Percentiles rank a stretch among this genome's conserved stretches.
Conservation (phyloP, 2,113 vertebrate genomes). For the Pitta sordida region DNA sequence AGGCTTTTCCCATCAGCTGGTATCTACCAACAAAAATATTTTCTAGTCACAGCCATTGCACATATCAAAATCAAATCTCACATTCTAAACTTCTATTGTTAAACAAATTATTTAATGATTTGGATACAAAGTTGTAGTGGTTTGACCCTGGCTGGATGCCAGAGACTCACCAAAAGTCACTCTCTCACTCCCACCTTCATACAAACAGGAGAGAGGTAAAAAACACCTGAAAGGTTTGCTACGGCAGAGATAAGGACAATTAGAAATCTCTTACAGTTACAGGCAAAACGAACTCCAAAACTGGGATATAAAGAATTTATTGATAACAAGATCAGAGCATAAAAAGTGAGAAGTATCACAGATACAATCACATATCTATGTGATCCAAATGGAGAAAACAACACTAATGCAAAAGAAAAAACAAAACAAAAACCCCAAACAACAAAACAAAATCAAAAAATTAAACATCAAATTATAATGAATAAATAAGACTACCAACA, state of each 20-base stretch:
- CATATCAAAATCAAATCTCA: neutral
- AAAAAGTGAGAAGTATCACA: too few species aligned
- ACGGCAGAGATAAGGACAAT: too few species aligned
- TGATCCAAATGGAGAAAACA: neutral
- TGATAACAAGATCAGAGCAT: too few species aligned
- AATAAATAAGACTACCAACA: neutral
- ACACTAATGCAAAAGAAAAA: neutral
- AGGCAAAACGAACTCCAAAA: too few species aligned
- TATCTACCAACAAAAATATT: slow-evolving; percentile 74
- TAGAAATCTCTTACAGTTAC: too few species aligned
- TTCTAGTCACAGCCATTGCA: neutral
- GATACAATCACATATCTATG: too few species aligned
- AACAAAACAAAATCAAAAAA: neutral
- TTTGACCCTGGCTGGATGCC: too few species aligned
- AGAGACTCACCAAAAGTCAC: too few species aligned
- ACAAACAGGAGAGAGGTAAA: too few species aligned
- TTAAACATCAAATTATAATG: neutral
- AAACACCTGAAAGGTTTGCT: too few species aligned
- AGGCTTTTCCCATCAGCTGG: slow-evolving; percentile 76
- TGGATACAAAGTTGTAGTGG: neutral
- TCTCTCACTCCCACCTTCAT: too few species aligned
- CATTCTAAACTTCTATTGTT: neutral
- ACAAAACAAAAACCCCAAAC: neutral
- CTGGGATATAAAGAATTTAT: too few species aligned
- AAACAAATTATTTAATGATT: neutral